Conservation (phyloP, 2,113 vertebrate species). For the Dipodomys ordii region DNA sequence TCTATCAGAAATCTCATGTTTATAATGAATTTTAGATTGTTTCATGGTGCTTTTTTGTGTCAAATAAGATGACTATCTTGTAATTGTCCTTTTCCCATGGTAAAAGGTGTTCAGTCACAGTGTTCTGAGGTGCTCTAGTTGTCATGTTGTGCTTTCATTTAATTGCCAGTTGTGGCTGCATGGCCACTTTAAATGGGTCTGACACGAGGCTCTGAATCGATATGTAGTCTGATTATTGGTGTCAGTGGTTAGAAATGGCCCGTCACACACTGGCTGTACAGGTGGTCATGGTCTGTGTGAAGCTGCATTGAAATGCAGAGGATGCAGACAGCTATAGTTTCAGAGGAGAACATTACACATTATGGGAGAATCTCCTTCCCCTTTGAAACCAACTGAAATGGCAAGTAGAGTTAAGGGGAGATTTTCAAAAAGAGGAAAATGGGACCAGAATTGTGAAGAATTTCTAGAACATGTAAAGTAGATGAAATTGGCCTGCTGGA, state of each 20-base stretch:
- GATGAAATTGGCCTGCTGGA: constrained; percentile 40
- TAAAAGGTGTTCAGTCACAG: background rate
- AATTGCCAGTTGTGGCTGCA: background rate
- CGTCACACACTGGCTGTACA: background rate
- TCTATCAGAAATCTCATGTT: background rate
- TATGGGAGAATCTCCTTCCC: background rate
- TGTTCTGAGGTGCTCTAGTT: constrained; percentile 36
- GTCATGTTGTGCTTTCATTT: background rate
- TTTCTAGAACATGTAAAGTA: constrained; percentile 32
- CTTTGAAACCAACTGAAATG: background rate
- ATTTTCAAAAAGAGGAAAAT: constrained; percentile 20
- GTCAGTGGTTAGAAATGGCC: background rate
- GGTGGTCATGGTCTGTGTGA: background rate
- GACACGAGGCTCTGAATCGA: background rate
- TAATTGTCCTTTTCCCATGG: constrained; percentile 46
- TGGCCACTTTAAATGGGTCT: background rate
- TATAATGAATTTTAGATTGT: background rate
- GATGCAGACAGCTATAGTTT: background rate
- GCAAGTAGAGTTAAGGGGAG: background rate
- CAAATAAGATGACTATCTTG: constrained; percentile 9
- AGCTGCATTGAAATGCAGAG: background rate
- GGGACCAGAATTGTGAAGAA: background rate
- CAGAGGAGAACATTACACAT: background rate
- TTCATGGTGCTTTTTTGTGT: constrained; percentile 13
- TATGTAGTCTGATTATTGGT: background rate